These are phyloP conservation scores for Mythimna ferrago DNA, from an alignment of 2,888 invertebrate species.

Conservation along the genomic window DNA sequence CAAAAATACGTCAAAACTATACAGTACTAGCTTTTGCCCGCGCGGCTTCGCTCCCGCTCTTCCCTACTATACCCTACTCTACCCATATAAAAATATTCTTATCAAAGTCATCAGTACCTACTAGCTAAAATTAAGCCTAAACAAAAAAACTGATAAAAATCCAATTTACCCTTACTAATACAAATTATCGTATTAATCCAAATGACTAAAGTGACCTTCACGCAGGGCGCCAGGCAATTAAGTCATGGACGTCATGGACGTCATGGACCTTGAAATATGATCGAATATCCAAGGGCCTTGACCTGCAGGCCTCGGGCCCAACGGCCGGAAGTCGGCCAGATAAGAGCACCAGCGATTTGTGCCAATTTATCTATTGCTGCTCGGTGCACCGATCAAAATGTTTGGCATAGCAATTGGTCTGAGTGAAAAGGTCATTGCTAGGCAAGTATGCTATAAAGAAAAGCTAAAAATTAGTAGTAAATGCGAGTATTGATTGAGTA, in stretches of 20 bases:
- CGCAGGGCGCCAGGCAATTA: constrained; percentile 24
- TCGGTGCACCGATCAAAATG: constrained; percentile 41
- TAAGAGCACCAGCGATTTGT: constrained; percentile 38
- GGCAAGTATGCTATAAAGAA: not conserved
- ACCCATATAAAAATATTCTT: not conserved
- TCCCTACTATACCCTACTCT: too few relatives aligned
- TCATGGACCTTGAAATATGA: constrained; percentile 43
- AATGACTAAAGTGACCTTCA: constrained; percentile 34
- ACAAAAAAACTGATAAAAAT: constrained; percentile 13
- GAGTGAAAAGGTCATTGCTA: not conserved
- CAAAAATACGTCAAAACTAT: too few relatives aligned
- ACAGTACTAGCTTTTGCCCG: too few relatives aligned
- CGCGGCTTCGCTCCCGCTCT: too few relatives aligned
- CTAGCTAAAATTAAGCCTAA: not conserved
- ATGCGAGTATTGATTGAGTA: too few relatives aligned
- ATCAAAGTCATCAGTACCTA: constrained; percentile 4
- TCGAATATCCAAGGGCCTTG: constrained; percentile 54
- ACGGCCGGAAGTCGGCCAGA: constrained; percentile 50
- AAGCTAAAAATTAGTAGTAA: too few relatives aligned
- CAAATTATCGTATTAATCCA: constrained; percentile 32
- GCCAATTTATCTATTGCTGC: constrained; percentile 42
- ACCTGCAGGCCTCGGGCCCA: constrained; percentile 43
- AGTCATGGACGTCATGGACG: not conserved
- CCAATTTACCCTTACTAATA: constrained; percentile 17
- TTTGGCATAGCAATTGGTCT: constrained; percentile 30